phyloP scores from a whole-genome alignment of 2,797 vertebrate species.

The Percopsis omiscomaycus region DNA sequence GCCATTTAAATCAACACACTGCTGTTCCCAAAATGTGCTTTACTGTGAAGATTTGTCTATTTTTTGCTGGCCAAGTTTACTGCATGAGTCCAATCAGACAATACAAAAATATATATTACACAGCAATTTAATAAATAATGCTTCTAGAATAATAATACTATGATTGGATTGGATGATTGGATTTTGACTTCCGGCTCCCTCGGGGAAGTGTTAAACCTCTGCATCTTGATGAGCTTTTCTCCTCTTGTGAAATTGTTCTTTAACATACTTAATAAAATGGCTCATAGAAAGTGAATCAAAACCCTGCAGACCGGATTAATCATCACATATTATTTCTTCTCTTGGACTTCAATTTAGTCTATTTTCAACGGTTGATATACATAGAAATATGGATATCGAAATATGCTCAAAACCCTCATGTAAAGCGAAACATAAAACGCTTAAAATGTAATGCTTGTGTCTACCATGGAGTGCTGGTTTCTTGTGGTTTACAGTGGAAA shows the following conservation, averaged over 20 bases:
- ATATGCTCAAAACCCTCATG: too few relatives aligned
- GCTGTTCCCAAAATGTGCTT: conserved; percentile 36
- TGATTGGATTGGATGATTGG: conserved; percentile 26
- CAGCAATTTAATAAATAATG: conserved; percentile 46
- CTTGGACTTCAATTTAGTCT: neutral
- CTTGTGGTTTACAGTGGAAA: neutral
- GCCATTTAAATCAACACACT: conserved; percentile 54
- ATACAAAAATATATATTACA: neutral
- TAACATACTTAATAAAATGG: conserved; percentile 14
- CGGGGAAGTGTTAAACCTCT: conserved; percentile 16
- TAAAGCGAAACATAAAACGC: neutral
- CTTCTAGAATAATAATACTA: conserved; percentile 34
- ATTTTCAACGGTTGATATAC: neutral
- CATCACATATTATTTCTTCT: neutral
- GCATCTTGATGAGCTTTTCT: conserved; percentile 25
- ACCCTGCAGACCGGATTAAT: conserved; percentile 4
- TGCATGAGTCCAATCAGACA: neutral
- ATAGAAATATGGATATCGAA: neutral
- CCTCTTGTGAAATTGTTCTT: conserved; percentile 9
- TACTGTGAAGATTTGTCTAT: conserved; percentile 37
- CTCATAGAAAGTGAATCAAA: conserved; percentile 4
- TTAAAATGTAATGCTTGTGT: neutral
- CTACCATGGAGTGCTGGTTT: neutral
- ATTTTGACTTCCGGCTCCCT: conserved; percentile 14
- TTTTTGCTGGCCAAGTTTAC: conserved; percentile 12